Percentiles rank a stretch among this genome's conserved stretches.
Conservation (phyloP, 2,888 invertebrate species). For the Netelia inedita region DNA sequence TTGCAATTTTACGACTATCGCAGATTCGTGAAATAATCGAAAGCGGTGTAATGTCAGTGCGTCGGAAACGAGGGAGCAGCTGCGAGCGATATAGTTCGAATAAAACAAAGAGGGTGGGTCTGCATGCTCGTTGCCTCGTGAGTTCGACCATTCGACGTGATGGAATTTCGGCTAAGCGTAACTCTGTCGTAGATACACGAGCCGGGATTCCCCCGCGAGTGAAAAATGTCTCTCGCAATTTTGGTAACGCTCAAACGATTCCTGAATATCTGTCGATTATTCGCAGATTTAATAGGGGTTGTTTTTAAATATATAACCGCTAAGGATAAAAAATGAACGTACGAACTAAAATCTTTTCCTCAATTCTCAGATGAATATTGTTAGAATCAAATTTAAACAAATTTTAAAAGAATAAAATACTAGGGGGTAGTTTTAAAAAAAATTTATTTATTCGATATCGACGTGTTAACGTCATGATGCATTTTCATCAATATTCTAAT, state of each 20-base stretch:
- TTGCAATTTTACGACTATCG: slow-evolving; percentile 53
- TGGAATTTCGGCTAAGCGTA: slow-evolving; percentile 2
- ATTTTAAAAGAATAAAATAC: too few species aligned
- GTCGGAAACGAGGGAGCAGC: slow-evolving; percentile 1
- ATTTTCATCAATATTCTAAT: background rate
- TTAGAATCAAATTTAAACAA: too few species aligned
- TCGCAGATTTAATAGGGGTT: too few species aligned
- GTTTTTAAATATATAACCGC: too few species aligned
- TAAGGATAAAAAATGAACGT: too few species aligned
- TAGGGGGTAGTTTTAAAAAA: too few species aligned
- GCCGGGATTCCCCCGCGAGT: background rate
- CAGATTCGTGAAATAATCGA: slow-evolving; percentile 47
- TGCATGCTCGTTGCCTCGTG: background rate
- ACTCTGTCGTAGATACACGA: background rate
- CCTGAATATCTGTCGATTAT: too few species aligned
- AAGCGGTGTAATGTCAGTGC: slow-evolving; percentile 7
- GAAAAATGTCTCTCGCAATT: background rate
- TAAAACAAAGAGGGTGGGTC: background rate
- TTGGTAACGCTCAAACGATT: too few species aligned
- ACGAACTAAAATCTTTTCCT: too few species aligned
- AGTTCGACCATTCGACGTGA: background rate
- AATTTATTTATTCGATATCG: too few species aligned
- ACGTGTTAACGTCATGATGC: too few species aligned
- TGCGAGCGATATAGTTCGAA: background rate
- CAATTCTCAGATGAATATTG: too few species aligned